Percentiles rank a stretch among this genome's conserved stretches.
These are phyloP conservation scores for Heliornis fulica DNA, from an alignment of 2,113 vertebrate species.

Conservation along the genomic window DNA sequence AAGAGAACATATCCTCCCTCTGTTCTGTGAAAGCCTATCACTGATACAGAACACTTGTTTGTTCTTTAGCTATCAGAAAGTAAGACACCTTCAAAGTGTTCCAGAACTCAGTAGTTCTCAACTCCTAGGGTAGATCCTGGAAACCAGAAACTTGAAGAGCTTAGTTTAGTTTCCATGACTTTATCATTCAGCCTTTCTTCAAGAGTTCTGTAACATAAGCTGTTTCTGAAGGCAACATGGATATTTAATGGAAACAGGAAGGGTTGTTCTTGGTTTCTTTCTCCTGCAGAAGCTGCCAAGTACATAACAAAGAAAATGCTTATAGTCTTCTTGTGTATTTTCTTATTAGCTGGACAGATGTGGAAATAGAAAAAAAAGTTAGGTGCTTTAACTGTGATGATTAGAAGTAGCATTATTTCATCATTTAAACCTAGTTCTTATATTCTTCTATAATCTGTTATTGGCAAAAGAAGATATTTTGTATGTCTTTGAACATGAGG, in stretches of 20 bases:
- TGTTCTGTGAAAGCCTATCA: neutral
- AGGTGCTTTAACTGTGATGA: neutral
- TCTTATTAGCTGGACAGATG: neutral
- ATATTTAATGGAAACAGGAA: neutral
- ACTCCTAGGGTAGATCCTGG: neutral
- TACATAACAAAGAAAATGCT: neutral
- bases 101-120: neutral
- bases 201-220: neutral
- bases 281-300: neutral
- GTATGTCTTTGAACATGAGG: neutral
- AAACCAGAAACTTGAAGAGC: neutral
- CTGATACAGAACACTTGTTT: fast-evolving
- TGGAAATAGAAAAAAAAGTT: neutral
- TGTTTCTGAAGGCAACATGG: neutral
- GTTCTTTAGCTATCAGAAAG: neutral
- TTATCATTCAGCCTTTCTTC: neutral
- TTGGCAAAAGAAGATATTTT: neutral
- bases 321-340: neutral
- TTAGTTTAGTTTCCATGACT: neutral
- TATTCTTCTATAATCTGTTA: neutral
- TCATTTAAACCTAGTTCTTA: neutral
- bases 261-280: neutral
- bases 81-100: neutral
- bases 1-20: neutral
- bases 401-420: neutral